Percentiles rank a stretch among this genome's conserved stretches.
These are phyloP conservation scores for Byasa hedistus DNA, from an alignment of 2,888 invertebrate genomes.

Conservation along the genomic window DNA sequence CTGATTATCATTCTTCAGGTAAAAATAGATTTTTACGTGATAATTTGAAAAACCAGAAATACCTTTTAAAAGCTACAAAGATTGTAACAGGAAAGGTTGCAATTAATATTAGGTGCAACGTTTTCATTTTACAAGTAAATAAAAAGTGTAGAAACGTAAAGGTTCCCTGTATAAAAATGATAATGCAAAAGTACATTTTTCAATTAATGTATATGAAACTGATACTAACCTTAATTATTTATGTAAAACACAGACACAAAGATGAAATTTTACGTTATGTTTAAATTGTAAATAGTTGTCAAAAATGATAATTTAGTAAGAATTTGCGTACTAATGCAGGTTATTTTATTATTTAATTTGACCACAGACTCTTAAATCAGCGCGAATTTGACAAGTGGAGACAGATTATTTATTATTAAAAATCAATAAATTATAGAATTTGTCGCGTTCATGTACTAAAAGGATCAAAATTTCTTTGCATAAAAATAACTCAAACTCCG, in stretches of 20 bases:
- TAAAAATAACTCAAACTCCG: not conserved
- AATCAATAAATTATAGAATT: slow-evolving; percentile 10
- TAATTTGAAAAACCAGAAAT: not conserved
- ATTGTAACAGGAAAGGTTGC: not conserved
- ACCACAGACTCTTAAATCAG: slow-evolving; percentile 11
- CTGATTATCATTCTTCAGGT: no score
- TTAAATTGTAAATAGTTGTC: not conserved
- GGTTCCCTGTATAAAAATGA: not conserved
- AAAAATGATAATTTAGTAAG: not conserved
- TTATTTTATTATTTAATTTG: slow-evolving; percentile 20
- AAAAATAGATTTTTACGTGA: not conserved
- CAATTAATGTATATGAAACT: not conserved
- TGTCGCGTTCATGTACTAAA: not conserved
- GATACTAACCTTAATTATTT: slow-evolving; percentile 13
- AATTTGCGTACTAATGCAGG: slow-evolving; percentile 20
- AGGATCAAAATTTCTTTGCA: not conserved
- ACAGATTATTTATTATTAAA: slow-evolving; percentile 1
- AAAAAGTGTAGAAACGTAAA: no score
- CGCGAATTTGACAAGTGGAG: slow-evolving; percentile 11
- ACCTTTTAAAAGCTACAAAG: not conserved
- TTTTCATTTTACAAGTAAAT: no score
- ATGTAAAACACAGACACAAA: not conserved
- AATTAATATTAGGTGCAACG: not conserved
- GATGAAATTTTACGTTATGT: slow-evolving; percentile 1
- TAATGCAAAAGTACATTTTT: not conserved